Evolutionary conservation across 2,113 vertebrate genomes (phyloP), one percentile per base, ranked within the genome.

Genomic region (Meles meles): DNA sequence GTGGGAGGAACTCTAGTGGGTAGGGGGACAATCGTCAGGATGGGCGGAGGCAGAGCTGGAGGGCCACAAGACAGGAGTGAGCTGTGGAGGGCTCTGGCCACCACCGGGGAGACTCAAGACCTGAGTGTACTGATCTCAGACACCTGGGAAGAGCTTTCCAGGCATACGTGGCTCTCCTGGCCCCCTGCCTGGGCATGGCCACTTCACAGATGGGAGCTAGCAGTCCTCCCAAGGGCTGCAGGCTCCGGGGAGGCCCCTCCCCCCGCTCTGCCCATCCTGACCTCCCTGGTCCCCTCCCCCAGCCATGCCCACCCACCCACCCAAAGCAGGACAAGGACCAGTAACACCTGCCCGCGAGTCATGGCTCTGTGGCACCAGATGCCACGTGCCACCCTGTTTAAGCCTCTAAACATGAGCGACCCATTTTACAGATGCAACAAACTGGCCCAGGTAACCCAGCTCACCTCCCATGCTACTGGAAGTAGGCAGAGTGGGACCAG

Each of bases 301-400:
- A 9, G 47, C 12, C 9, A 21, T 14, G 8, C 23, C 71, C 52
- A 23, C 39, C 34, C 39, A 81, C 47, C 49, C 42, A 57, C 57
- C 76, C 17, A 42, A 74, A 67, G 39, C 49, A 61, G 89, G 65
- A 42, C 0, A 2, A 4, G 20, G 8, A 37, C n/a, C 0, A 1
- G 23, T 0, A 9, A 23, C 14, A 2, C 42, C 20, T 23, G 47
- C 18, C 4, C 21, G 0, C 0, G 15, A 61, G 44, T 5, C 3
- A 5, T 0, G 7, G 57, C 81, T 15, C 57, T 39, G 2, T 7
- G 1, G 0, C 0, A 65, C 90, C 20, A 34, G 37, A 31, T 0
- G 0, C 34, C 4, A 47, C 5, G 11, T 1, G 0, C 3, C 44
- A 17, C 42, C 17, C 12, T 25, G 0, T 25, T 17, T 14, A 31